Base-by-base conservation (phyloP, 2,113 vertebrate genomes). In the Xenopus laevis region DNA sequence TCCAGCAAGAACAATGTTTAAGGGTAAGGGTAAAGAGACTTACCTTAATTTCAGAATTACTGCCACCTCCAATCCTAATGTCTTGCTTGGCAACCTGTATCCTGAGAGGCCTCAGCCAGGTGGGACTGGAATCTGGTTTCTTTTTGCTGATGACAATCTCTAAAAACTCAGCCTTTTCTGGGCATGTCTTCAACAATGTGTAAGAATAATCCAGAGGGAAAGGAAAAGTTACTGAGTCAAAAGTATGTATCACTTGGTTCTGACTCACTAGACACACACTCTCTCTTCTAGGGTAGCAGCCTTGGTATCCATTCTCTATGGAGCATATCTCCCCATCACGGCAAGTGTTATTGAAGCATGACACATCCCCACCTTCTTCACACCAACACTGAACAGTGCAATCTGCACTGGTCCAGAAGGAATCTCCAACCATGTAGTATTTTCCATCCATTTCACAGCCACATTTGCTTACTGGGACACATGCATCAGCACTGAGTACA, bases 191-290 rank as follows among this genome's bases (percentile, higher is more conserved):
- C 45, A 98, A 86, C 66, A 99, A 84, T 0, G 91, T 97, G 83
- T 96, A 98, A n/a, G 97, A 98, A 83, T 94, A 93, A 68, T 99
- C 97, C 3, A 92, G 80, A 0, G 95, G 95, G 79, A 96, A 96
- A 9, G 81, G 76, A 30, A 96, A 92, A 59, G 88, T 53, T 0
- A 86, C 77, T 0, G 95, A 94, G 0, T 99, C 97, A 1, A 99
- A 99, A 0, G 94, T 93, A 66, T 93, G 90, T 65, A 94, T 83
- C 70, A 97, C 92, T 6, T 93, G 89, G 18, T 79, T 91, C 85
- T 96, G 96, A 62, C 88, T 89, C 73, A 98, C 71, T 47, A 94
- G 84, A 50, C 97, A 98, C 76, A 94, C 71, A 0, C 89, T 94
- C 71, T 96, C 94, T 4, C 95, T 84, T 72, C 85, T 88, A 1